Conservation (phyloP, 2,797 vertebrate genomes). For the Petrocephalus sullivani region DNA sequence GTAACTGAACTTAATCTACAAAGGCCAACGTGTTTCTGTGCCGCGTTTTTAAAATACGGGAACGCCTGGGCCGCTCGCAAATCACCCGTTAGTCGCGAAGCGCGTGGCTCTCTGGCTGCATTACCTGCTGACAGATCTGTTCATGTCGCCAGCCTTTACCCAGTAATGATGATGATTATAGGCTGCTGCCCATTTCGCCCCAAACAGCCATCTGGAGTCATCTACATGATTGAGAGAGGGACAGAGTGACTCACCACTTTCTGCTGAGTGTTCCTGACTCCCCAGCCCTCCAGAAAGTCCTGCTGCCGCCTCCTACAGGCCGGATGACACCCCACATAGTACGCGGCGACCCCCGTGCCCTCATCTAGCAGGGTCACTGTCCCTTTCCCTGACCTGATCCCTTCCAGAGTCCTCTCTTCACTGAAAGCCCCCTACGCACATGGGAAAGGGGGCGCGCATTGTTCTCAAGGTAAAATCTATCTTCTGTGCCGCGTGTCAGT, state of each 20-base stretch:
- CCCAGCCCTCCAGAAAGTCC: background rate
- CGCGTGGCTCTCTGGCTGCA: background rate
- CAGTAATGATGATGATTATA: slow-evolving; percentile 61
- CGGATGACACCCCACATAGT: background rate
- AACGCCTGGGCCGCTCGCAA: background rate
- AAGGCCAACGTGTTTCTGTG: background rate
- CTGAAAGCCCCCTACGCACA: background rate
- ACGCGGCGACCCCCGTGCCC: background rate
- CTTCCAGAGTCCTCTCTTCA: background rate
- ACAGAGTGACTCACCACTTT: slow-evolving; percentile 40
- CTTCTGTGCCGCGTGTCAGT: slow-evolving; percentile 13
- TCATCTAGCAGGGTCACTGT: slow-evolving; percentile 9
- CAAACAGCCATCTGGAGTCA: slow-evolving; percentile 68
- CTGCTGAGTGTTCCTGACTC: slow-evolving; percentile 52
- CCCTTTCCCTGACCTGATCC: slow-evolving; percentile 1
- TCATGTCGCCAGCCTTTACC: background rate
- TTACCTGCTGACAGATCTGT: slow-evolving; percentile 1
- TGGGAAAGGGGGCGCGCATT: slow-evolving; percentile 7
- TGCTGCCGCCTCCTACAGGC: background rate
- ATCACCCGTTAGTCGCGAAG: background rate
- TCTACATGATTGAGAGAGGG: slow-evolving; percentile 62
- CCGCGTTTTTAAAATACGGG: background rate
- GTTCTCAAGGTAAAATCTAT: slow-evolving; percentile 21
- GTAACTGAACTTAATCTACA: background rate
- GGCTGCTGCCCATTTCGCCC: slow-evolving; percentile 55